Evolutionary conservation across 2,797 vertebrate species (phyloP).

Genomic region (Taeniopygia guttata): DNA sequence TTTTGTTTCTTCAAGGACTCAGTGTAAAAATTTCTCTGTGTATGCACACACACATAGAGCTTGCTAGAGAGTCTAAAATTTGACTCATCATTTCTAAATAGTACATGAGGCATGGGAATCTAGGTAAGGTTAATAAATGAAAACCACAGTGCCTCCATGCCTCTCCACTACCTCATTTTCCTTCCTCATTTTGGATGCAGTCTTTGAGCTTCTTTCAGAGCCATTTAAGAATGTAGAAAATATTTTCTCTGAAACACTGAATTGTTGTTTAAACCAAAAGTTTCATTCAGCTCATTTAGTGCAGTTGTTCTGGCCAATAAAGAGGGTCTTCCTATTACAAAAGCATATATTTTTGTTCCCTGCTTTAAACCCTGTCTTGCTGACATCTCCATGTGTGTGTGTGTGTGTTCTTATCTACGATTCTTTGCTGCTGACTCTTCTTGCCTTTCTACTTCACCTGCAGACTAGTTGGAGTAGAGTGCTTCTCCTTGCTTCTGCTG

Average conservation of each 20-base stretch:
- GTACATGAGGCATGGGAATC: background rate
- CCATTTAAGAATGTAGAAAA: background rate
- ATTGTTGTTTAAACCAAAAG: background rate
- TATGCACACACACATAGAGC: background rate
- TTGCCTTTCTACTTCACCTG: conserved; percentile 54
- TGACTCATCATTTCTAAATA: background rate
- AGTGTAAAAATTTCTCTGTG: fast-evolving
- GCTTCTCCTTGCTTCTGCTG: conserved; percentile 60
- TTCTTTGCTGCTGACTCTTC: background rate
- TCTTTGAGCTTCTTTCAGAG: background rate
- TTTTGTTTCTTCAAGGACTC: background rate
- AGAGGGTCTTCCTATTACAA: background rate
- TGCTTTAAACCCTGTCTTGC: background rate
- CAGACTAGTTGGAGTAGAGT: conserved; percentile 46
- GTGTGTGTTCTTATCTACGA: background rate
- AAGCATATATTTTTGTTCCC: background rate
- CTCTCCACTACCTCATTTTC: background rate
- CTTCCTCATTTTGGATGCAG: background rate
- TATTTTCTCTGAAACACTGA: background rate
- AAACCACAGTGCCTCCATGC: background rate
- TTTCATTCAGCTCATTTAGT: conserved; percentile 16
- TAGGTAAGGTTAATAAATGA: background rate
- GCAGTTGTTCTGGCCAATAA: background rate
- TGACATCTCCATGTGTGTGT: background rate
- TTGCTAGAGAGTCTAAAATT: background rate